Evolutionary conservation across 2,888 invertebrate species (phyloP), one percentile per base, ranked within the genome.

Genomic region (Loripinus fragilis): DNA sequence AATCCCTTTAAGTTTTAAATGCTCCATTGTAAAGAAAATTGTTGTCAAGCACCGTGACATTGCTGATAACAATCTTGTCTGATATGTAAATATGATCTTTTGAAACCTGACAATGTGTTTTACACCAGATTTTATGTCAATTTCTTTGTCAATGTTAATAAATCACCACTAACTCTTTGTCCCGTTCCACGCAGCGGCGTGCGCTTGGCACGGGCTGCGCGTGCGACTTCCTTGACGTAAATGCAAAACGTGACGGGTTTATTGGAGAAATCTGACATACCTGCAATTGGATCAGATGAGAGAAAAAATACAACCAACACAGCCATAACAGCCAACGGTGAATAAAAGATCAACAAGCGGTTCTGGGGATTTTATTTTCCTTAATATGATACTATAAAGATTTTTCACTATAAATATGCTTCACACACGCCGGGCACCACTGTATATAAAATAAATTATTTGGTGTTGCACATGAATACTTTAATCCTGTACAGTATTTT

Each of bases 1-100:
- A 60, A 60, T 60, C 60, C 12, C 33, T 23, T n/a, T 33, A 60
- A 60, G 60, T 28, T 33, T 33, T 20, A 20, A 60, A 8, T 30
- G 60, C 1, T 33, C 33, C 33, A 60, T 60, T 60, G 60, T 33
- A 17, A 33, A 33, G 60, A 33, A 60, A 60, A 60, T 60, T 60
- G 33, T 33, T 20, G 25, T 60, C 23, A 60, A 60, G 28, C 33
- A 60, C 60, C 60, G 60, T 60, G 30, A 60, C 28, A 60, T 60
- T 30, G 33, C 2, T 15, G 60, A 60, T 60, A 60, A 60, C 25
- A 60, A 33, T 33, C 33, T 33, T 30, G 10, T 33, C 33, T 8
- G 33, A 60, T 60, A 60, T 60, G 60, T 60, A 60, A 60, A 60
- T 60, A 33, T 60, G 60, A 60, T 60, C 60, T 60, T 60, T 60